Base-by-base conservation (phyloP, 2,797 vertebrate genomes). In the Pipistrellus nathusii region DNA sequence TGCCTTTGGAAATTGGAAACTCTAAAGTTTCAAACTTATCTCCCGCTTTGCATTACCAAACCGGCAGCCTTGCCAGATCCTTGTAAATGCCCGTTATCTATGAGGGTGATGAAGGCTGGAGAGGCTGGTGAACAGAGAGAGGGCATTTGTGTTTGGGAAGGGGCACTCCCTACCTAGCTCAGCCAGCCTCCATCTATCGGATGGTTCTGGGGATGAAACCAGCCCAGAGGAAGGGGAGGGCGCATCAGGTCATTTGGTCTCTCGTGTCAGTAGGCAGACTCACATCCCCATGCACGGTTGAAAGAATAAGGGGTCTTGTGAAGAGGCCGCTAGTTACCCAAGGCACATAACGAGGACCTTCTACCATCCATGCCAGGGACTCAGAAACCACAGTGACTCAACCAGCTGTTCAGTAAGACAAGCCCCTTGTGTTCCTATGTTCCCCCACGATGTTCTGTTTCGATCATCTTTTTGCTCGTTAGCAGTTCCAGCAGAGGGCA, bases 401-500 rank as follows among this genome's bases (percentile, higher is more conserved):
- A 20, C n/a, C 64, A 44, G 44, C 20, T 35, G 68, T 81, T 71
- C 69, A 68, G 59, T 55, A 76, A 91, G 13, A 76, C 68, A 86
- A 77, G 25, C 7, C 68, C 73, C 30, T 41, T 8, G 12, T 68
- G 69, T 71, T 46, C 68, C 46, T 35, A 53, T 30, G 12, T 83
- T 85, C 48, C 77, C 48, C 2, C 5, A 1, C 0, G 0, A 21
- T 18, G 59, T 14, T 55, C 75, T 64, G 30, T 23, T 76, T 84
- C 57, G 30, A n/a, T 27, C 38, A 32, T 59, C 75, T 90, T 57
- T 68, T 53, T 90, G 87, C 95, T 91, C 59, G 41, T 38, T 66
- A 88, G 77, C 88, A 85, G 62, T 62, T 95, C 97, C 97, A 97
- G 96, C 95, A 97, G 97, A 97, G 96, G 96, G 96, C 97, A 97